phyloP scores from a whole-genome alignment of 2,888 invertebrate genomes.

The Sinhomidia bicolor region DNA sequence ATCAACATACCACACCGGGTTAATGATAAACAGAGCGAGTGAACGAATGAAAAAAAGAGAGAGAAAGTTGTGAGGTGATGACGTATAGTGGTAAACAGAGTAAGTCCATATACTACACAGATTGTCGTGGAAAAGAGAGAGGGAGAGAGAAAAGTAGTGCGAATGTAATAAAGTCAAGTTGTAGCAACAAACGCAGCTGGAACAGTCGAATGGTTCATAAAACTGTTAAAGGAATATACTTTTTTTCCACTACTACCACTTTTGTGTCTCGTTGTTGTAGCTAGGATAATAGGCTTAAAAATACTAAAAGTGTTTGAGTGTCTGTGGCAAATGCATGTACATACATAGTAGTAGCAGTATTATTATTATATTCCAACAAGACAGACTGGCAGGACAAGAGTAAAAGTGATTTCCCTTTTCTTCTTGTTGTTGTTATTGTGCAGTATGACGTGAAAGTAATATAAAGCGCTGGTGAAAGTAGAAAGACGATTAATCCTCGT shows the following conservation, averaged over 20 bases:
- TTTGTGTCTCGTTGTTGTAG: not conserved
- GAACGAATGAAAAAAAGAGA: not conserved
- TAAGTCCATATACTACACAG: conserved; percentile 24
- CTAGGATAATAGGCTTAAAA: not conserved
- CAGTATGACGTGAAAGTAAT: conserved; percentile 46
- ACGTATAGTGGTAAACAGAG: conserved; percentile 35
- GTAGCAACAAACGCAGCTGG: conserved; percentile 34
- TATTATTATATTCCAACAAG: not conserved
- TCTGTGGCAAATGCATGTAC: not conserved
- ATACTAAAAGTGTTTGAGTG: not conserved
- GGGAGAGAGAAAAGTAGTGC: too few species aligned
- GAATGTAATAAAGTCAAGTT: conserved; percentile 33
- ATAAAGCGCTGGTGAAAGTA: not conserved
- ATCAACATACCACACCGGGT: conserved; percentile 18
- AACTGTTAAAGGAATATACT: conserved; percentile 15
- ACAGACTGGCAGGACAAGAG: conserved; percentile 12
- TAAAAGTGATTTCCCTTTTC: conserved; percentile 41
- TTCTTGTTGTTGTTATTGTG: conserved; percentile 27
- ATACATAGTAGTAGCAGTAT: not conserved
- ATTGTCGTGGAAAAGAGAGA: conserved; percentile 4
- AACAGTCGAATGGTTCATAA: conserved; percentile 44
- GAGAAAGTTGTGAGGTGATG: conserved; percentile 10
- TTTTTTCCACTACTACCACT: conserved; percentile 2
- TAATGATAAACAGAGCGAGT: not conserved
- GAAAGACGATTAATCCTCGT: conserved; percentile 59